Evolutionary conservation across 1,140 invertebrate genomes (phyloP), one percentile per base, ranked within the genome.

Genomic region (Spodoptera litura): DNA sequence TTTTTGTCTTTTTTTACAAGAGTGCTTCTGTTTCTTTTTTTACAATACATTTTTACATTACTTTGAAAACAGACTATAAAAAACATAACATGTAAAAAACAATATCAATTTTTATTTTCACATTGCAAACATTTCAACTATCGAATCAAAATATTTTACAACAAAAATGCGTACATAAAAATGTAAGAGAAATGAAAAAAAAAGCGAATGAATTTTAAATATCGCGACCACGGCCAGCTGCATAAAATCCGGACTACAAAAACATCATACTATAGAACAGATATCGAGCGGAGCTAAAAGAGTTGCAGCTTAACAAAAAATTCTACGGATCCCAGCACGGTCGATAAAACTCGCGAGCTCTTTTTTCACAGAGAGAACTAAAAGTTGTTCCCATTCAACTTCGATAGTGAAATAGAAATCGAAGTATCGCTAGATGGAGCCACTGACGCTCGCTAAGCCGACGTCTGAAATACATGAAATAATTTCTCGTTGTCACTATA

Each of bases 401-500:
- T 12, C 9, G 27, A 70, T 70, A 53, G 68, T 56, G n/a, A 20
- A 71, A 38, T 56, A 71, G 68, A 55, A 71, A 71, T 56, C n/a
- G 68, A 71, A 71, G 44, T 71, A 56, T 71, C 31, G 44, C 52
- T 56, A 71, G 68, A 71, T 55, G 68, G 27, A 52, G 68, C 52
- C n/a, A 71, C 68, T 55, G 9, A 25, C 31, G 31, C 31, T 31
- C 31, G 66, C 53, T 71, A 71, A 71, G 68, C 52, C 31, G 68
- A 71, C 68, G 31, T 56, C 9, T 71, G 68, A 71, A 71, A 71
- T 71, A 56, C 68, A 71, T 38, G 52, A 71, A 71, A 55, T 71
- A 55, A 70, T 70, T 70, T 70, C 52, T 52, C 49, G 20, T 70
- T 70, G 3, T 70, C 49, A n/a, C 15, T n/a, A 52, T 49, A 53